Base-by-base conservation (phyloP, 1,140 invertebrate species). In the Caligus rogercresseyi region DNA sequence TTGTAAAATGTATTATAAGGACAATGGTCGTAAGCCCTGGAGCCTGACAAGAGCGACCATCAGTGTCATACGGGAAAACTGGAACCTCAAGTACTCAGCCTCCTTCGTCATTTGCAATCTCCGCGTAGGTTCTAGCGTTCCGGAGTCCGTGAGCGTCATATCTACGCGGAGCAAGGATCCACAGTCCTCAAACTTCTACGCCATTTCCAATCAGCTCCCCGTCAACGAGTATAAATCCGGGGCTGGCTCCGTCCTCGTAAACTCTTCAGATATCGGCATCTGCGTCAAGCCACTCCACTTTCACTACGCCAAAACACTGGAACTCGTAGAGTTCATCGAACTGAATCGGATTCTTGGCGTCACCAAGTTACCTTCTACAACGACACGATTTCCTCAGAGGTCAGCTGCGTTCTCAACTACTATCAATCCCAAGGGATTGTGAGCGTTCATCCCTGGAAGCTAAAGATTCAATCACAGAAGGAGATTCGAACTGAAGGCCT, bases 261-360 rank as follows among this genome's bases (percentile, higher is more conserved):
- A 53, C 54, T 11, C 43, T 53, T 52, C 54, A 20, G 77, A 75
- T 63, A 80, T 95, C 21, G 88, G 83, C 1, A 81, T 94, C n/a
- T 96, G 92, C 72, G 85, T 95, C 13, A 93, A 94, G 68, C 90
- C 92, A 0, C 77, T 96, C 31, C 90, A 94, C 73, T 92, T 86
- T 69, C 80, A 84, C 66, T 95, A 91, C 73, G 84, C 90, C 70
- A 78, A 80, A 68, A 80, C 81, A 1, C 66, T 74, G 52, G 86
- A 90, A 75, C 75, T 96, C 64, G 77, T 94, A 63, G 90, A 95
- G 75, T 94, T 91, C 77, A 80, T 95, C 64, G 91, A 95, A 74
- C 75, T 95, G 56, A 89, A 95, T 70, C 77, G 79, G 4, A 72
- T 95, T 16, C 74, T 95, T 56, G 91, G 91, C 0, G 86, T 86